Evolutionary conservation across 2,888 invertebrate species (phyloP).

Genomic region (Tetheella fluctuosa): DNA sequence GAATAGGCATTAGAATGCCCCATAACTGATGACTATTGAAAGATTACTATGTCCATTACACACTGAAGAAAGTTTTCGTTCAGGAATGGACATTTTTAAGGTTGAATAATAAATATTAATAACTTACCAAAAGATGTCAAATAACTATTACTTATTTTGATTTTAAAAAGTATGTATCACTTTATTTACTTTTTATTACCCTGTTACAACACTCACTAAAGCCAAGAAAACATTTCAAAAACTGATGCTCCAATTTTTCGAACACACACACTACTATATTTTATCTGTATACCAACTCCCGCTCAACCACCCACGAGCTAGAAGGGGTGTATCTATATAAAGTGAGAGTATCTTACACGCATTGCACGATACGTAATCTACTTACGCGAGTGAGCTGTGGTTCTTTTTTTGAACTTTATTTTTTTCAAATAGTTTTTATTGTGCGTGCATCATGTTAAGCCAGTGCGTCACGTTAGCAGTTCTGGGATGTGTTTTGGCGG

Average conservation of each 20-base stretch:
- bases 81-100: too few relatives aligned
- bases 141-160: background rate
- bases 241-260: constrained; percentile 42
- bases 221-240: constrained; percentile 27
- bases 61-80: too few relatives aligned
- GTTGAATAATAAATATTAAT: too few relatives aligned
- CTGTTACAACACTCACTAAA: constrained; percentile 2
- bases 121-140: background rate
- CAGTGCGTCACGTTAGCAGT: constrained; percentile 70
- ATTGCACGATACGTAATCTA: constrained; percentile 63
- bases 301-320: constrained; percentile 48
- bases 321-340: constrained; percentile 81
- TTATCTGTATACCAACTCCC: constrained; percentile 50
- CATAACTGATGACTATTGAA: too few relatives aligned
- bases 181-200: background rate
- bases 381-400: constrained; percentile 69
- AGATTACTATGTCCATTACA: too few relatives aligned
- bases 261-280: constrained; percentile 30
- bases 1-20: too few relatives aligned
- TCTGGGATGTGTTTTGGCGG: constrained; percentile 63
- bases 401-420: constrained; percentile 38
- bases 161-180: background rate
- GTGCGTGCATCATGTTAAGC: constrained; percentile 74
- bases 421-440: constrained; percentile 39
- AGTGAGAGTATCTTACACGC: constrained; percentile 69